phyloP scores from a whole-genome alignment of 2,888 invertebrate species.

The Tenthredo notha region DNA sequence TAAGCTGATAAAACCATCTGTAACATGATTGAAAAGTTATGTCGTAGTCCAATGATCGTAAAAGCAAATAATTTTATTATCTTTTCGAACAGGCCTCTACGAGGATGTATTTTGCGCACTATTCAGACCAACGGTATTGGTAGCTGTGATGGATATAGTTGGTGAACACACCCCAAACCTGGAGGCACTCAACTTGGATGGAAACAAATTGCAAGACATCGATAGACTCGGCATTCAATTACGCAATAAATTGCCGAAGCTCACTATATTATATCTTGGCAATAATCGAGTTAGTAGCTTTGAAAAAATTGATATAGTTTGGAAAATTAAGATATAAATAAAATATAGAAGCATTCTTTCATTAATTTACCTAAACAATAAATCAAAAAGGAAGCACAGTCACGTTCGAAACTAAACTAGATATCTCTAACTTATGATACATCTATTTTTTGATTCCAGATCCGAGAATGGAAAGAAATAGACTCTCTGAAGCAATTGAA shows the following conservation, averaged over 20 bases:
- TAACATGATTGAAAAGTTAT: conserved; percentile 63
- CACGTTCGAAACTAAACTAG: background rate
- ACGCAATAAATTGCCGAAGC: conserved; percentile 83
- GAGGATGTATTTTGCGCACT: conserved; percentile 85
- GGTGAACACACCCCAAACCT: conserved; percentile 90
- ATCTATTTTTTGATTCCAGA: conserved; percentile 78
- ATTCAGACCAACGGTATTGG: conserved; percentile 85
- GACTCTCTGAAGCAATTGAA: conserved; percentile 84
- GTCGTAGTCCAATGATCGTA: background rate
- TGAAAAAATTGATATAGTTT: background rate
- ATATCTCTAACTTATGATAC: background rate
- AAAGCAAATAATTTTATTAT: background rate
- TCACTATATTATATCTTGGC: conserved; percentile 87
- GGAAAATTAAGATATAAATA: background rate
- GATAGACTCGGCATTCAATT: conserved; percentile 83
- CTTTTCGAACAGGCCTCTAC: conserved; percentile 44
- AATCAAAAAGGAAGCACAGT: background rate
- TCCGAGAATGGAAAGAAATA: conserved; percentile 82
- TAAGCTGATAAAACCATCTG: conserved; percentile 80
- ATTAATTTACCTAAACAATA: background rate
- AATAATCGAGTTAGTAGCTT: conserved; percentile 85
- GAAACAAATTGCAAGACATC: conserved; percentile 86
- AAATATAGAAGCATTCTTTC: background rate
- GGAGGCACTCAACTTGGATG: conserved; percentile 87
- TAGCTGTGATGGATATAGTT: conserved; percentile 87